Evolutionary conservation across 2,888 invertebrate species (phyloP), one percentile per base, ranked within the genome.

Genomic region (Sinotaia quadrata): DNA sequence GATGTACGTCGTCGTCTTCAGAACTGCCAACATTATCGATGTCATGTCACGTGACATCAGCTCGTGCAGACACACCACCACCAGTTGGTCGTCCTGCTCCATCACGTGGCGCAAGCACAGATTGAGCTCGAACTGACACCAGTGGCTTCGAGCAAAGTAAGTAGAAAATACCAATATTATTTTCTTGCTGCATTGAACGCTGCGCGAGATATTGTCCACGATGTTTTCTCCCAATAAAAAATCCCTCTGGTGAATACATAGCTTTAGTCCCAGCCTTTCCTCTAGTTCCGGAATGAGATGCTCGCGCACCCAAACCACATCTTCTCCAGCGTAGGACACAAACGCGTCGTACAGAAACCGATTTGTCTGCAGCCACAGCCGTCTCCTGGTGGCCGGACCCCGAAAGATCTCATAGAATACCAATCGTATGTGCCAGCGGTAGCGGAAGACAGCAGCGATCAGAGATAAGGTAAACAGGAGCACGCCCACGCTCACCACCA

Each of bases 181-280:
- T 4, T 91, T 90, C 27, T 91, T 88, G 0, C 93, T 93, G 1
- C 91, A 89, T 77, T 93, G 92, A 90, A 93, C 92, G 79, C 92
- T 91, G 0, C 91, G 91, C 0, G 92, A 91, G 73, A 93, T 93
- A 76, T 93, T 93, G 81, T 93, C 93, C 72, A 93, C 84, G 68
- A 93, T 93, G 4, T 92, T 91, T 0, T 91, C 88, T 0, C 93
- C 93, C n/a, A 92, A 91, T 91, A 92, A 90, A 84, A 93, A 93
- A 79, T 93, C 93, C 54, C 93, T 89, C 81, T 93, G 92, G 75
- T 93, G 93, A 4, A 93, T 87, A 78, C 93, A 93, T 0, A 92
- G 37, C 29, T 56, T 44, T 1, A 76, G 57, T 4, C 67, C 51
- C 72, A 47, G 47, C 4, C 47, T n/a, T 4, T 47, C n/a, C n/a